Evolutionary conservation across 1,140 invertebrate species (phyloP), one percentile per base, ranked within the genome.

Genomic region (Trachymyrmex cornetzi): DNA sequence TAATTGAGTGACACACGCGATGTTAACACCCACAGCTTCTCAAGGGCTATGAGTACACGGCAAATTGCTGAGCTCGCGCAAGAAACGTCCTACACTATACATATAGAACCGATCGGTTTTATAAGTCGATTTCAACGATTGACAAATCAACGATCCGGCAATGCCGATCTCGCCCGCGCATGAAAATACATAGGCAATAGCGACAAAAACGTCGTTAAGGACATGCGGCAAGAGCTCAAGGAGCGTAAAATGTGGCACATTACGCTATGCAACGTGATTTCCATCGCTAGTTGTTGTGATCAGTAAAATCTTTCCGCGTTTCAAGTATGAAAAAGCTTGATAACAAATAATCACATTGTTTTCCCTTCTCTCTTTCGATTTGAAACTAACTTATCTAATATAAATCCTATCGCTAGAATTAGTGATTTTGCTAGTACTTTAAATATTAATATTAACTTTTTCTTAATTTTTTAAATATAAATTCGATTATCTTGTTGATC

Each of bases 181-280:
- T 84, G 55, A 75, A 84, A 84, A 84, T 74, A 67, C 38, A 61
- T 12, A 81, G 67, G 67, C 34, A 48, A 48, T 24, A 57, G 14
- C 22, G 67, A 30, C 55, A 82, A 82, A 72, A 84, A 84, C 55
- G 50, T 84, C 5, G 63, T 67, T 57, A 66, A 87, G 88, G 27
- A 87, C 88, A 69, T 66, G 88, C 67, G 34, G 38, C 77, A 63
- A 16, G 48, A 50, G 61, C 69, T 86, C 85, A 89, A 82, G 57
- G 30, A 72, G 84, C 88, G 84, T 86, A 72, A 89, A 85, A 89
- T 85, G 82, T 85, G 74, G 30, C 74, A 85, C 72, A 59, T 85
- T 63, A 16, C 44, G 44, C 81, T 22, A 38, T 53, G 50, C 88
- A 79, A 86, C 50, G 38, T 59, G 86, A 80, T 69, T 80, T 53